Conservation (phyloP, 2,113 vertebrate genomes). For the Oenanthe melanoleuca region DNA sequence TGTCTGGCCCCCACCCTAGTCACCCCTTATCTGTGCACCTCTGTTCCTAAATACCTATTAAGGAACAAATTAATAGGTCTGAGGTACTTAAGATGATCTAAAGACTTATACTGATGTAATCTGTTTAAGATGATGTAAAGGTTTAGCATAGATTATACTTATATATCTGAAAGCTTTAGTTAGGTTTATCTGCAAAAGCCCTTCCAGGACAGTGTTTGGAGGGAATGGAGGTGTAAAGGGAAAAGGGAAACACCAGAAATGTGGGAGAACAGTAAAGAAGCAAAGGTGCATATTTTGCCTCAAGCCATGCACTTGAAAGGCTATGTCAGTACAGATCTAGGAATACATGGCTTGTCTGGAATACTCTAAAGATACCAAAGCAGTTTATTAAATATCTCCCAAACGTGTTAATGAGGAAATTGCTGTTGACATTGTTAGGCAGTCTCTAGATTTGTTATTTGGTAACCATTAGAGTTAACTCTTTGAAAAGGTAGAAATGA, state of each 20-base stretch:
- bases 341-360: neutral
- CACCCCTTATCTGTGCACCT: neutral
- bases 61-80: slow-evolving; percentile 35
- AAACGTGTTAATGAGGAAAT: neutral
- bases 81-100: slow-evolving; percentile 32
- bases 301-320: neutral
- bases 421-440: neutral
- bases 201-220: neutral
- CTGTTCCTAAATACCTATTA: slow-evolving; percentile 7
- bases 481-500: neutral
- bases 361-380: neutral
- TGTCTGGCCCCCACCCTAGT: neutral
- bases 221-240: neutral
- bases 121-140: slow-evolving; percentile 46
- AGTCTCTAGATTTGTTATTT: neutral
- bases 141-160: slow-evolving; percentile 41
- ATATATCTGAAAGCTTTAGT: neutral
- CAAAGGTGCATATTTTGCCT: neutral
- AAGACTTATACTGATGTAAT: slow-evolving; percentile 34
- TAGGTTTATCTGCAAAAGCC: slow-evolving; percentile 19
- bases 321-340: neutral
- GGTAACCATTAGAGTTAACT: neutral
- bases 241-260: neutral
- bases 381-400: neutral
- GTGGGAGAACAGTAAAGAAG: neutral